Evolutionary conservation across 2,113 vertebrate genomes (phyloP).

Genomic region (Cyanoliseus patagonus): DNA sequence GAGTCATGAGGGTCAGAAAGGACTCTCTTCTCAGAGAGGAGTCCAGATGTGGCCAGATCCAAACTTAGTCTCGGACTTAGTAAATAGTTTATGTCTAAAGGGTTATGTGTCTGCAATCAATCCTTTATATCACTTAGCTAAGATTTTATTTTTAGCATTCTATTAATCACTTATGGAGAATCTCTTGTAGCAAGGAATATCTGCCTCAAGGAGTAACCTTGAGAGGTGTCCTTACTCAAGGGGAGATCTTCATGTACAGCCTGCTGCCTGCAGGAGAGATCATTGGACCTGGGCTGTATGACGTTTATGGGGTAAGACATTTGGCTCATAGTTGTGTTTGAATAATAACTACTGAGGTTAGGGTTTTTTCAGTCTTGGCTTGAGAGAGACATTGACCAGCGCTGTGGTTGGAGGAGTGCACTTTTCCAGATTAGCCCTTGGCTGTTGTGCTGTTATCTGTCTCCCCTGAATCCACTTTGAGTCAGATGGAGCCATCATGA

Average conservation of each 20-base stretch:
- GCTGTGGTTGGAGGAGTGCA: background rate
- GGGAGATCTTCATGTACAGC: background rate
- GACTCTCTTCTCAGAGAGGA: background rate
- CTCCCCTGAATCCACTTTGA: background rate
- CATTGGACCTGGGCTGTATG: background rate
- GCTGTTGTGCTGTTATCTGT: background rate
- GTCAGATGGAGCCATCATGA: background rate
- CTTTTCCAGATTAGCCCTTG: background rate
- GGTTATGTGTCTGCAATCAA: background rate
- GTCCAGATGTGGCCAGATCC: background rate
- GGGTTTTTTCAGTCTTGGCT: background rate
- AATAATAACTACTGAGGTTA: background rate
- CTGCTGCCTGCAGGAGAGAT: background rate
- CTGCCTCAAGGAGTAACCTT: background rate
- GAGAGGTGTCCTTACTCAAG: background rate
- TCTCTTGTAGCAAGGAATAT: background rate
- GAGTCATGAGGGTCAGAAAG: background rate
- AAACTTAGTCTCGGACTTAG: background rate
- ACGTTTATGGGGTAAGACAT: background rate
- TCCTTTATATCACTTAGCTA: background rate
- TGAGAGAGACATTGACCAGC: background rate
- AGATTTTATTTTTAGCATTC: background rate
- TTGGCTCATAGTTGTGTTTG: background rate
- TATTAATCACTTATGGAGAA: background rate
- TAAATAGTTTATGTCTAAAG: background rate